Percentiles rank a stretch among this genome's conserved stretches.
These are phyloP conservation scores for Tubulanus polymorphus DNA, from an alignment of 2,888 invertebrate genomes.

Conservation along the genomic window DNA sequence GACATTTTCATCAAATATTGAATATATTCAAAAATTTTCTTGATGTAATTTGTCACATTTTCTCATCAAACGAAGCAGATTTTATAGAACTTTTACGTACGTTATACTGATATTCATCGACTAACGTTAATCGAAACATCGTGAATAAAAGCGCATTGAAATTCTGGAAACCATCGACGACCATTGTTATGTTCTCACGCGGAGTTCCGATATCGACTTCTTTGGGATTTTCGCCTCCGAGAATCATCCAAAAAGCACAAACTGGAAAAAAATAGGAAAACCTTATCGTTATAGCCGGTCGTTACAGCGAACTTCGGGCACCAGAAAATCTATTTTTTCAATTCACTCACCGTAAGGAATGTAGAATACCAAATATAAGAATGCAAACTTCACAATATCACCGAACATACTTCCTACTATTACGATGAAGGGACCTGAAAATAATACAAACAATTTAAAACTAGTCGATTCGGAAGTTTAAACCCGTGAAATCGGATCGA, in stretches of 20 bases:
- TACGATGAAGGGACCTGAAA: conserved; percentile 51
- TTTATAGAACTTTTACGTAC: too few species aligned
- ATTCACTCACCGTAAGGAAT: conserved; percentile 45
- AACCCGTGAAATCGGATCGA: too few species aligned
- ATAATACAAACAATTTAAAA: neutral
- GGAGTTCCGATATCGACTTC: neutral
- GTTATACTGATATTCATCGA: conserved; percentile 50
- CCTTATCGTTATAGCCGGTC: neutral
- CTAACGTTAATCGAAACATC: conserved; percentile 46
- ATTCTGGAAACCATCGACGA: conserved; percentile 22
- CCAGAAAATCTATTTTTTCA: neutral
- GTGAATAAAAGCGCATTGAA: conserved; percentile 35
- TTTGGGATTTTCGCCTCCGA: conserved; percentile 31
- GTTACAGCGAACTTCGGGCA: neutral
- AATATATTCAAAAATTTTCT: too few species aligned
- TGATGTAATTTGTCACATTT: too few species aligned
- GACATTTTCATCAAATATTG: too few species aligned
- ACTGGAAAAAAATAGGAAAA: conserved; percentile 25
- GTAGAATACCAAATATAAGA: conserved; percentile 49
- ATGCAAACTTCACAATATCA: conserved; percentile 41
- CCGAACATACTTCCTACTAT: conserved; percentile 46
- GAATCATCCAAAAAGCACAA: conserved; percentile 50
- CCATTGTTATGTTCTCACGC: neutral
- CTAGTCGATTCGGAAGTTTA: too few species aligned
- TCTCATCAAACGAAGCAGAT: too few species aligned